A percentile compares a stretch with the other conserved stretches of the same genome.
phyloP scores from a whole-genome alignment of 1,140 invertebrate species.

The Diorhabda carinulata region DNA sequence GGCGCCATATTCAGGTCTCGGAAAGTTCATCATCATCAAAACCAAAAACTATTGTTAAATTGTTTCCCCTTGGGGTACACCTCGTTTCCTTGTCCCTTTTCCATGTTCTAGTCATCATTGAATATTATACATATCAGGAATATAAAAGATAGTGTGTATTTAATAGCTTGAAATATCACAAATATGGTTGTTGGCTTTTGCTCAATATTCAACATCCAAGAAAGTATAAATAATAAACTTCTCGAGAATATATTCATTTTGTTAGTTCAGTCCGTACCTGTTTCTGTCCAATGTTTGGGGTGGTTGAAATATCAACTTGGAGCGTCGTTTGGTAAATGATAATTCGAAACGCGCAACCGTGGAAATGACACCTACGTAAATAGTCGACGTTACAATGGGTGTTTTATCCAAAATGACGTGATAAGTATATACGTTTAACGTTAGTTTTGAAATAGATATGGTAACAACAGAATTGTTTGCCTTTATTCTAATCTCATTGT shows the following conservation, averaged over 20 bases:
- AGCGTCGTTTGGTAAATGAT: background rate
- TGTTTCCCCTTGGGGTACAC: too few species aligned
- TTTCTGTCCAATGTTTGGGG: background rate
- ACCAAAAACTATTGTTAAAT: too few species aligned
- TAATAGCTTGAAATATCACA: background rate
- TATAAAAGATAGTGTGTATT: background rate
- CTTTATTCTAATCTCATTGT: too few species aligned
- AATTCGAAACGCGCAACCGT: background rate
- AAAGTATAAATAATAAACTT: background rate
- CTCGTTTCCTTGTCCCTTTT: too few species aligned
- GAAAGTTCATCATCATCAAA: too few species aligned
- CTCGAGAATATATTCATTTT: background rate
- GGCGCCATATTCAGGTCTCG: too few species aligned
- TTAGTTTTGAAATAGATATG: too few species aligned
- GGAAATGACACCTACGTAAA: slow-evolving; percentile 2
- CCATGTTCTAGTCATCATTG: too few species aligned
- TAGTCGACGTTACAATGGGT: background rate
- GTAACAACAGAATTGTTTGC: too few species aligned
- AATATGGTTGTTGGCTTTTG: background rate
- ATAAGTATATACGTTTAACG: too few species aligned
- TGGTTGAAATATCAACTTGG: background rate
- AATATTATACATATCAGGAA: background rate
- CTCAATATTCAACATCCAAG: background rate
- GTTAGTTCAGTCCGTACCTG: background rate
- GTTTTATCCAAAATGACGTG: too few species aligned